Evolutionary conservation across 2,797 vertebrate genomes (phyloP), one percentile per base, ranked within the genome.

Genomic region (Lacerta bilineata): DNA sequence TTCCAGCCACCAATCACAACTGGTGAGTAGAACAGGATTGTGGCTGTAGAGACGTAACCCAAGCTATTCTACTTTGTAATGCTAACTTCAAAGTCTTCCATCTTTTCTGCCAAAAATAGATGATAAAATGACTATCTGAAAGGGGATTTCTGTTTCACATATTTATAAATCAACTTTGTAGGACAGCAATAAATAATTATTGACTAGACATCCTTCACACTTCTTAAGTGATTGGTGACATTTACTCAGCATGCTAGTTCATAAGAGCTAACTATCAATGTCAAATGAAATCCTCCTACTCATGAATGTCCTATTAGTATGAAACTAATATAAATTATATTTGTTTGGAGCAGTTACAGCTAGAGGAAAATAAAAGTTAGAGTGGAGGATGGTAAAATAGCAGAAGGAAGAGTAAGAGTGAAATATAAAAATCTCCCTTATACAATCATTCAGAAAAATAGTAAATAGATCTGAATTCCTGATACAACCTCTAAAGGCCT

Each of bases 121-220:
- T 74, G 29, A 59, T 74, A 84, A 84, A 50, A 46, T 13, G 10
- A 39, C 9, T 36, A 41, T 41, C 5, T 27, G 36, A 7, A 72
- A 55, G 69, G 6, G 6, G 20, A 36, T 18, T 36, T 41, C n/a
- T 84, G 46, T 39, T 75, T 84, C 55, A 74, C 8, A 59, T 59
- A 75, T 74, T 23, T 84, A 20, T 84, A 74, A 75, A 84, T 39
- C 83, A 61, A 39, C 82, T 71, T 25, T 36, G 43, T 72, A 50
- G 46, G 25, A 75, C 8, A 27, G 33, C 59, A 75, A 61, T 84
- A 61, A 74, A 74, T 61, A 74, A 59, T 75, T 59, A 1, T n/a
- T 71, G 8, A 82, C 25, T 29, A 41, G 6, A 43, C 80, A 69
- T 82, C 39, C 39, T 36, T 75, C 15, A 74, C 33, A 39, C n/a